Evolutionary conservation across 1,140 invertebrate genomes (phyloP).

Genomic region (Lutraria rhynchaena): DNA sequence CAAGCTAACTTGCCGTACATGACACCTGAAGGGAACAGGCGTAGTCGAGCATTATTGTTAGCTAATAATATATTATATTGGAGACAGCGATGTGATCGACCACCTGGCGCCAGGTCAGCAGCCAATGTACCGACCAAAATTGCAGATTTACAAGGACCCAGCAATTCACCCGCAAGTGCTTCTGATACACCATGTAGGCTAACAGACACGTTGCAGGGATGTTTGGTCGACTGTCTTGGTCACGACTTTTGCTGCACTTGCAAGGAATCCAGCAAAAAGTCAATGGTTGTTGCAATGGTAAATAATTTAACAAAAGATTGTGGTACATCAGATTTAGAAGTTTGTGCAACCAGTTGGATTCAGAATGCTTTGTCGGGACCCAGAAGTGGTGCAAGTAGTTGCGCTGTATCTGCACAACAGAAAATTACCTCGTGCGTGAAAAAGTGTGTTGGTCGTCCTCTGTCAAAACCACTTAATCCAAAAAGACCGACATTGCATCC

Average conservation of each 20-base stretch:
- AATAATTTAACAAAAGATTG: conserved; percentile 4
- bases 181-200: no score
- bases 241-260: conserved; percentile 19
- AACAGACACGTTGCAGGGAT: conserved; percentile 13
- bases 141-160: no score
- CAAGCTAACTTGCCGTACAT: neutral
- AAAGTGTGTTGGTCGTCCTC: neutral
- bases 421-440: neutral
- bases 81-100: neutral
- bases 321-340: neutral
- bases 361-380: neutral
- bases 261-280: neutral
- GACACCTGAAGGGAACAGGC: neutral
- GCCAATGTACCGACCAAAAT: conserved; percentile 77
- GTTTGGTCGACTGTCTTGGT: neutral
- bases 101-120: neutral
- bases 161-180: no score
- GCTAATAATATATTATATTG: neutral
- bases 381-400: neutral
- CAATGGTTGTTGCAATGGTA: conserved; percentile 11
- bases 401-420: neutral
- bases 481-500: neutral
- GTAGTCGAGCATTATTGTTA: neutral
- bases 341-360: neutral
- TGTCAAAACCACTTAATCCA: conserved; percentile 28